These are phyloP conservation scores for Tipula vernalis DNA, from an alignment of 2,888 invertebrate species.

Conservation along the genomic window DNA sequence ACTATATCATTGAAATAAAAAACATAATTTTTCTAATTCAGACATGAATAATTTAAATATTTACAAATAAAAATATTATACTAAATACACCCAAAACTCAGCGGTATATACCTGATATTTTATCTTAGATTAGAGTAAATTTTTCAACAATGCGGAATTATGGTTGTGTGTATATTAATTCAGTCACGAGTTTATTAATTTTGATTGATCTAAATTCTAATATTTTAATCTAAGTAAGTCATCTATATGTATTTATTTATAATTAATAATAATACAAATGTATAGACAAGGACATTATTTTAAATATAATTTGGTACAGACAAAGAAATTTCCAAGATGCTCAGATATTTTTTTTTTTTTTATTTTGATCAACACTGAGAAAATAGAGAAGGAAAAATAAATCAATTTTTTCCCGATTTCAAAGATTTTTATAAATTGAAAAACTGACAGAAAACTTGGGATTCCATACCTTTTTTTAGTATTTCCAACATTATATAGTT, in stretches of 20 bases:
- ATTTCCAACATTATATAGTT: conserved; percentile 86
- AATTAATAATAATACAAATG: not conserved
- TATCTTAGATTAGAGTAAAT: not conserved
- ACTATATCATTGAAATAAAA: not conserved
- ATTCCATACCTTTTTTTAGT: conserved; percentile 75
- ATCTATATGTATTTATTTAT: not conserved
- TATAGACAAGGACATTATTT: not conserved
- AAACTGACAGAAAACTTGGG: not conserved
- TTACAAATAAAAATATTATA: not conserved
- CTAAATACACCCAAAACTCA: not conserved
- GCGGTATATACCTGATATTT: not conserved
- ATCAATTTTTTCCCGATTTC: not conserved
- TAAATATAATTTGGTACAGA: not conserved
- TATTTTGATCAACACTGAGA: not conserved
- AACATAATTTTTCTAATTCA: not conserved
- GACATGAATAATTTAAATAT: not conserved
- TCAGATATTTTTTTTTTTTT: not conserved
- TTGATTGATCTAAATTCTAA: not conserved
- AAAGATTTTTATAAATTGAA: not conserved
- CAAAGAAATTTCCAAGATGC: not conserved
- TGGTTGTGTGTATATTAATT: not conserved
- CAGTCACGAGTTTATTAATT: not conserved
- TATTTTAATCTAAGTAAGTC: not conserved
- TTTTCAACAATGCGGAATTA: not conserved
- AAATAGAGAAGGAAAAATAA: not conserved